A percentile compares a stretch with the other conserved stretches of the same genome.
phyloP scores from a whole-genome alignment of 2,113 vertebrate genomes.

The Bothrops jararaca region DNA sequence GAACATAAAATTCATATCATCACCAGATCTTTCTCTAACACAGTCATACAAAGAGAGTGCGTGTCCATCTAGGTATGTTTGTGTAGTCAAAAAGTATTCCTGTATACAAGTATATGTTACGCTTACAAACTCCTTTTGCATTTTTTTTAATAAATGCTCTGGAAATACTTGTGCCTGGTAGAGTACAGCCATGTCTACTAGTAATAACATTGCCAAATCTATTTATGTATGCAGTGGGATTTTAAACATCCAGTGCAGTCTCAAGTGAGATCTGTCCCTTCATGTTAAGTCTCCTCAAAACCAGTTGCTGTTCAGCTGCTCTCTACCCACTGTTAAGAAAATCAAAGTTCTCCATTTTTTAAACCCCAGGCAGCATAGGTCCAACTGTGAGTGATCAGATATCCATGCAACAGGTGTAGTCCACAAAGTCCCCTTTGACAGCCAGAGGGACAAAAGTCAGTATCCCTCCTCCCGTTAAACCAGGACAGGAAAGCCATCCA shows the following conservation, averaged over 20 bases:
- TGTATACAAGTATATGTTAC: not conserved
- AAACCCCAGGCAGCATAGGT: not conserved
- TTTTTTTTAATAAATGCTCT: not conserved
- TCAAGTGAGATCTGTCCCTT: not conserved
- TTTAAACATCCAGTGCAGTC: not conserved
- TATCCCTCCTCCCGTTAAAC: not conserved
- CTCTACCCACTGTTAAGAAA: not conserved
- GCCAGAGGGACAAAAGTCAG: not conserved
- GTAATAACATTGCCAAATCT: not conserved
- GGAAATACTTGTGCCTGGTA: not conserved
- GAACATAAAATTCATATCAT: not conserved
- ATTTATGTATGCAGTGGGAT: not conserved
- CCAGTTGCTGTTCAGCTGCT: not conserved
- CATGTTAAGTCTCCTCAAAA: not conserved
- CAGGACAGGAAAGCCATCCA: not conserved
- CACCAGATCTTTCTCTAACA: not conserved
- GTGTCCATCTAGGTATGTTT: not conserved
- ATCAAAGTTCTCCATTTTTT: not conserved
- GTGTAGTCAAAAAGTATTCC: not conserved
- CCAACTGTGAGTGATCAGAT: not conserved
- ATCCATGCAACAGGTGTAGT: slow-evolving; percentile 23
- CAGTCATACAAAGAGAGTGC: not conserved
- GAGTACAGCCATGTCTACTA: not conserved
- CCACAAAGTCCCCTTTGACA: not conserved
- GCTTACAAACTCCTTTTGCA: not conserved